Evolutionary conservation across 2,888 invertebrate species (phyloP).

Genomic region (Ditula angustiorana): DNA sequence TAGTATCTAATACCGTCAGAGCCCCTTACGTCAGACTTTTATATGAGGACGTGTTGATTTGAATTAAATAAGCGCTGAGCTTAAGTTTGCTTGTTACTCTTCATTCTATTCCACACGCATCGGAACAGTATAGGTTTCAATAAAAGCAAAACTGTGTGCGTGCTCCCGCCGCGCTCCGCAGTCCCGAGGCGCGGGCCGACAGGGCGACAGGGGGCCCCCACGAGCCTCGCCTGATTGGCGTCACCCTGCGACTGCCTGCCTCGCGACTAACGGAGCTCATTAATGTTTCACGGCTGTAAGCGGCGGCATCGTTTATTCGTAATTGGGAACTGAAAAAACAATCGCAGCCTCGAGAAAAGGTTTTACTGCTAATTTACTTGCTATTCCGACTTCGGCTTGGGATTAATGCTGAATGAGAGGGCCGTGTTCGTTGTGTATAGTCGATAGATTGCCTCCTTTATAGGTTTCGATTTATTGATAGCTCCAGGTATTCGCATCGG

Average conservation of each 20-base stretch:
- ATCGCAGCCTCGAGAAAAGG: slow-evolving; percentile 62
- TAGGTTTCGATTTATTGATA: slow-evolving; percentile 35
- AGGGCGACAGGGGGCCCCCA: slow-evolving; percentile 41
- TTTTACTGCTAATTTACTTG: slow-evolving; percentile 67
- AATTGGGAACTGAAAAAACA: slow-evolving; percentile 78
- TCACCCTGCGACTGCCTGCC: slow-evolving; percentile 46
- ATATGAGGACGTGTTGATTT: no score
- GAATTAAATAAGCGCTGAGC: background rate
- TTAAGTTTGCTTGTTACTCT: background rate
- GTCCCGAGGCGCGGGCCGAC: slow-evolving; percentile 31
- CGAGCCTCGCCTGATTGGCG: slow-evolving; percentile 31
- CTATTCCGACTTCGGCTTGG: slow-evolving; percentile 31
- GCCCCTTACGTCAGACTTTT: no score
- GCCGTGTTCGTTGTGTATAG: slow-evolving; percentile 36
- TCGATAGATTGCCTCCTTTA: slow-evolving; percentile 37
- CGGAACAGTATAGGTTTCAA: background rate
- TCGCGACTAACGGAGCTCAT: slow-evolving; percentile 66
- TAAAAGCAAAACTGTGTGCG: slow-evolving; percentile 14
- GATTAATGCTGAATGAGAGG: slow-evolving; percentile 64
- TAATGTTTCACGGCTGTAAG: slow-evolving; percentile 77
- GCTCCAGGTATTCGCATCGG: slow-evolving; percentile 22
- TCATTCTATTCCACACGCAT: background rate
- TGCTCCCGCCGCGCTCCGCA: background rate
- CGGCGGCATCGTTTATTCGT: slow-evolving; percentile 70
- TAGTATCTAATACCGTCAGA: no score